Conservation (phyloP, 2,797 vertebrate genomes). For the Pangasius sanitwongsei region DNA sequence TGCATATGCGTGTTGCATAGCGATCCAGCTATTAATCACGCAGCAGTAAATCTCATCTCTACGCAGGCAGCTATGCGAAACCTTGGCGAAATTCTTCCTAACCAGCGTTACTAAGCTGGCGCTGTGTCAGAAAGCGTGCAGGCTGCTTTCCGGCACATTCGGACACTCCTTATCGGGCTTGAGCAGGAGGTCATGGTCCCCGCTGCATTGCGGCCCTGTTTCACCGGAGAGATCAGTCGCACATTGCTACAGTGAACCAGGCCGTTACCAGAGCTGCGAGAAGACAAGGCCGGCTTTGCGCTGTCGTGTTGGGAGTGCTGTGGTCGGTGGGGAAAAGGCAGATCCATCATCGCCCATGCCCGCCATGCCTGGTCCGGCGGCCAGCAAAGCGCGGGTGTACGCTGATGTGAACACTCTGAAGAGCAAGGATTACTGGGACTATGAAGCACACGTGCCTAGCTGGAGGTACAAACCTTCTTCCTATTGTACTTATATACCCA, state of each 20-base stretch:
- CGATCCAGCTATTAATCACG: constrained; percentile 4
- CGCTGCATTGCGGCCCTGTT: constrained; percentile 54
- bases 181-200: constrained; percentile 58
- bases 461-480: constrained; percentile 71
- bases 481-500: background rate
- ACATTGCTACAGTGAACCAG: constrained; percentile 57
- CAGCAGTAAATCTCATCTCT: background rate
- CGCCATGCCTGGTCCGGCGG: constrained; percentile 95
- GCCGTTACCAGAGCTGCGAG: constrained; percentile 56
- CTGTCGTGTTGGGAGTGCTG: constrained; percentile 63
- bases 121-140: constrained; percentile 58
- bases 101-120: constrained; percentile 50
- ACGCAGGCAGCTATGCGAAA: constrained; percentile 9
- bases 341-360: constrained; percentile 71
- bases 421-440: constrained; percentile 98
- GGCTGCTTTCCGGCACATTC: constrained; percentile 67
- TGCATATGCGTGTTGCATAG: constrained; percentile 9
- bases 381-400: constrained; percentile 96
- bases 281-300: constrained; percentile 65
- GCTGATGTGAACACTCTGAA: constrained; percentile 96
- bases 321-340: constrained; percentile 62
- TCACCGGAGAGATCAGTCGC: constrained; percentile 56
- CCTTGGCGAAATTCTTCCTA: constrained; percentile 20
- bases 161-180: constrained; percentile 67
- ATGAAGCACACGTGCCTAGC: constrained; percentile 91